A percentile compares a stretch with the other conserved stretches of the same genome.
phyloP scores from a whole-genome alignment of 2,797 vertebrate genomes.

The Neopelma chrysocephalum region DNA sequence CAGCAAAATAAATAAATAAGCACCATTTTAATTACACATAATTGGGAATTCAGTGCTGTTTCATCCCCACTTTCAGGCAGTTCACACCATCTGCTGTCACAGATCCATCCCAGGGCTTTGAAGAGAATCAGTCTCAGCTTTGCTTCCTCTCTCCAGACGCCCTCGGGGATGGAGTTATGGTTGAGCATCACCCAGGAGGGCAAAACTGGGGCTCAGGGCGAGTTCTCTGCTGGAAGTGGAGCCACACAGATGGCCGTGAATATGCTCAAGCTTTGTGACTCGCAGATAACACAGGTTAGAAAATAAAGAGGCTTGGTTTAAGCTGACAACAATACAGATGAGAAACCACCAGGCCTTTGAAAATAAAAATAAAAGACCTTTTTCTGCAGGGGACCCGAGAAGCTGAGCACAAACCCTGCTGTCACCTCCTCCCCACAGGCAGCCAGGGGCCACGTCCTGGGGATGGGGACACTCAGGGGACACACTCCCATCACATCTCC shows the following conservation, averaged over 20 bases:
- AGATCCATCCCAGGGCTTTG: neutral
- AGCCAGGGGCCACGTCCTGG: neutral
- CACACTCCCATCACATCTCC: neutral
- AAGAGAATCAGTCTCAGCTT: neutral
- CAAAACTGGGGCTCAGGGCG: neutral
- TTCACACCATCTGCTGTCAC: conserved; percentile 1
- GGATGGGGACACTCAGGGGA: rapidly evolving
- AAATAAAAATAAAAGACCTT: neutral
- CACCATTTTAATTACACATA: neutral
- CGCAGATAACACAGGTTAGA: neutral
- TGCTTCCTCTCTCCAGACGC: neutral
- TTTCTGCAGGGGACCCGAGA: neutral
- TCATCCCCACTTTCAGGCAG: neutral
- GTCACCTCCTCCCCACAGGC: neutral
- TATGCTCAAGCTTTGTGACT: neutral
- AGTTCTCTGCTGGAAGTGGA: neutral
- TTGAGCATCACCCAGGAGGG: neutral
- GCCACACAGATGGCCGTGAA: neutral
- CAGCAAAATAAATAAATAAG: neutral
- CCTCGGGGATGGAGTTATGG: neutral
- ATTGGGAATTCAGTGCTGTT: conserved; percentile 7
- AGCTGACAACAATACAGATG: neutral
- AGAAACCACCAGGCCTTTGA: neutral
- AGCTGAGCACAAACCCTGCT: neutral
- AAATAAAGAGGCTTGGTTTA: neutral